Base-by-base conservation (phyloP, 2,888 invertebrate genomes). In the Napeogenes sylphis region DNA sequence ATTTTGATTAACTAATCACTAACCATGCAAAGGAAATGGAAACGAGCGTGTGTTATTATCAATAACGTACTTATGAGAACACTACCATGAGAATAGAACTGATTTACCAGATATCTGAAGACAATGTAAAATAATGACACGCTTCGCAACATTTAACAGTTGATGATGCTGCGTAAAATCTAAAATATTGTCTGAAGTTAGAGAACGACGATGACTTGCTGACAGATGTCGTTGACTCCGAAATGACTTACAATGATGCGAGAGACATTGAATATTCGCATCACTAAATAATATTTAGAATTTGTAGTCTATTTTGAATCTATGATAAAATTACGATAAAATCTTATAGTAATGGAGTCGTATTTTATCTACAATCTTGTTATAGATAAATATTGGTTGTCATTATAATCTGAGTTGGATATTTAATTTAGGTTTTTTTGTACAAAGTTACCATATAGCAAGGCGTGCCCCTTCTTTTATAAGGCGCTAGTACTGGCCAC, bases 221-320 rank as follows among this genome's bases (percentile, higher is more conserved):
- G 70, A 64, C 70, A 72, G 71, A 75, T 83, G 87, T 87, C 87
- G 83, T 87, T 86, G 87, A 87, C 86, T 81, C 76, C 73, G 71
- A 65, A 68, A 75, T 75, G 75, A 75, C 75, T 77, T 78, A 78
- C 81, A 81, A 79, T 85, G 84, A 84, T 84, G 71, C 74, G 55
- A 59, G 47, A 21, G 30, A 72, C 45, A 21, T n/a, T 78, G 80
- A 83, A 78, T 84, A 84, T 85, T 85, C 77, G 84, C 84, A 82
- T 75, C 79, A 77, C 75, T 71, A 69, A 51, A 45, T 13, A 59
- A 42, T 38, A 38, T 21, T 42, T 38, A 56, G 8, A 12, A 33
- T 10, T 12, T 14, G 35, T n/a, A 51, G 42, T 42, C 10, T 42
- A 42, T 42, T 42, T 42, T 6, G 10, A 10, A 35, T 35, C 35